These are phyloP conservation scores for Papilio demoleus DNA, from an alignment of 2,888 invertebrate genomes.

Conservation along the genomic window DNA sequence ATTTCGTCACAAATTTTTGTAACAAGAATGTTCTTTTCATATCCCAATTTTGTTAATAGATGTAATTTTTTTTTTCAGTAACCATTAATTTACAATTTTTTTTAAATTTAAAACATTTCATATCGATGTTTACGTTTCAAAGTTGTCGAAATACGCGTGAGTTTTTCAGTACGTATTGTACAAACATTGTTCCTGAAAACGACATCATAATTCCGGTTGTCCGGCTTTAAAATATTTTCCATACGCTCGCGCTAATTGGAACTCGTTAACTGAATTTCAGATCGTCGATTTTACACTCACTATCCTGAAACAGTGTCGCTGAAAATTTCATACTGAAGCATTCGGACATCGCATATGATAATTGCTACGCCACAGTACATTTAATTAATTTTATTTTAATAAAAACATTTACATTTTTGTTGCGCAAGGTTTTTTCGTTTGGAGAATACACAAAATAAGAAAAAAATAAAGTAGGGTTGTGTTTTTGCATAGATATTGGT, in stretches of 20 bases:
- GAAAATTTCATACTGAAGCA: not conserved
- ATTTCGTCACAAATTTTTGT: too few relatives aligned
- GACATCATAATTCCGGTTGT: conserved; percentile 6
- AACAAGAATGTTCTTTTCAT: too few relatives aligned
- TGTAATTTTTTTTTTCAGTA: too few relatives aligned
- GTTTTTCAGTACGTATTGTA: not conserved
- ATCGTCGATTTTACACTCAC: conserved; percentile 20
- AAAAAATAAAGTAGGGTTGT: conserved; percentile 29
- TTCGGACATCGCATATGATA: not conserved
- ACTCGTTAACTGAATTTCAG: conserved; percentile 22
- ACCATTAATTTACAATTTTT: not conserved
- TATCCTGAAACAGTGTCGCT: conserved; percentile 3
- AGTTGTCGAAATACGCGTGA: not conserved
- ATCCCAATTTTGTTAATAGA: too few relatives aligned
- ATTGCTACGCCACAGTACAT: not conserved
- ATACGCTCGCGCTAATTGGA: conserved; percentile 7
- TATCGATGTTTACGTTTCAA: not conserved
- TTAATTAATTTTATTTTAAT: not conserved
- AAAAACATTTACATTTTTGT: conserved; percentile 17
- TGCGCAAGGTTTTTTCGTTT: conserved; percentile 7
- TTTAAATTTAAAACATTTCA: too few relatives aligned
- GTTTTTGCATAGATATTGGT: conserved; percentile 35
- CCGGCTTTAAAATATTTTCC: conserved; percentile 13
- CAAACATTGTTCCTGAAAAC: conserved; percentile 9
- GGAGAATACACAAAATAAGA: not conserved